Evolutionary conservation across 1,140 invertebrate species (phyloP).

Genomic region (Gryllus bimaculatus): DNA sequence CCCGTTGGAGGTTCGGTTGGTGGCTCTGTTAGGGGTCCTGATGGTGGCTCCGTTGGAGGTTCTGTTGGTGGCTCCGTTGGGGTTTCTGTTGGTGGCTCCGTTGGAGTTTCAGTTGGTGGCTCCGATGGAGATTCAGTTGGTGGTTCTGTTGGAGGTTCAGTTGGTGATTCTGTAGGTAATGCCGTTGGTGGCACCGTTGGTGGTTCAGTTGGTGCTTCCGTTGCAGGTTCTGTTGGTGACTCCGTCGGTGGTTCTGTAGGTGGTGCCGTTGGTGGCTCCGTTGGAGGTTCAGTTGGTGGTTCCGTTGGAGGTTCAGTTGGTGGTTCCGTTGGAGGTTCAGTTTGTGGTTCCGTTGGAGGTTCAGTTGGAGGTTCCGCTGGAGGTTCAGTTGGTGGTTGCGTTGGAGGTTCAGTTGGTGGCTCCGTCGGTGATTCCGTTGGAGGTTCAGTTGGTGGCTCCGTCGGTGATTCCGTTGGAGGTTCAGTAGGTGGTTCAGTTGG

Average conservation of each 20-base stretch:
- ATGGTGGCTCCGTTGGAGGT: background rate
- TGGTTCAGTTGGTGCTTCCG: conserved; percentile 12
- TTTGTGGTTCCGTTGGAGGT: too few species aligned
- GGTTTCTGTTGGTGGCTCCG: background rate
- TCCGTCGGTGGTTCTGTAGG: background rate
- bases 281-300: background rate
- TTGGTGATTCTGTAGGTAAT: conserved; percentile 17
- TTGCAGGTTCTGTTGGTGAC: background rate
- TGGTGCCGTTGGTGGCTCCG: background rate
- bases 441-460: background rate
- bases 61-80: background rate
- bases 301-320: background rate
- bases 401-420: conserved; percentile 7
- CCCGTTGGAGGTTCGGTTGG: conserved; percentile 6
- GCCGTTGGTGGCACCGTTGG: conserved; percentile 15
- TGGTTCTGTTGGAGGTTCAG: conserved; percentile 8
- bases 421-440: conserved; percentile 7
- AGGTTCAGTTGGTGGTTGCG: too few species aligned
- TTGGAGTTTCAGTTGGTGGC: conserved; percentile 17
- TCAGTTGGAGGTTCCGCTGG: too few species aligned
- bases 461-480: too few species aligned
- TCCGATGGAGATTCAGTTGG: conserved; percentile 12
- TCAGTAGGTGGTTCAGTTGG: background rate
- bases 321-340: background rate
- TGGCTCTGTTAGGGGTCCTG: background rate